Evolutionary conservation across 2,113 vertebrate species (phyloP).

Genomic region (Chloebia gouldiae): DNA sequence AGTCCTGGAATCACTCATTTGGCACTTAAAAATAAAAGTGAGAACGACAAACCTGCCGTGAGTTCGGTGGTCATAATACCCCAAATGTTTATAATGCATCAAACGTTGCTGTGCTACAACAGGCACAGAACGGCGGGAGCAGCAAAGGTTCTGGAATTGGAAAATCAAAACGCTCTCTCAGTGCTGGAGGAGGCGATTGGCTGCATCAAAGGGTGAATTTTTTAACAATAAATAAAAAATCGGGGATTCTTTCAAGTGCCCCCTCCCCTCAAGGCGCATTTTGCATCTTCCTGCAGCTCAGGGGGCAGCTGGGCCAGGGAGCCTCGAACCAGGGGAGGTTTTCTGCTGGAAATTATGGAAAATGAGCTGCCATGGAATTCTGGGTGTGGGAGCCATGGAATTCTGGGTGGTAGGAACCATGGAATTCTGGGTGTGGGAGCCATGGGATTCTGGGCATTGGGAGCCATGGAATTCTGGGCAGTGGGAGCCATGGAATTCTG

Average conservation of each 20-base stretch:
- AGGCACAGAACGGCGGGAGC: background rate
- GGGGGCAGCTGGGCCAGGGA: fast-evolving
- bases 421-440: background rate
- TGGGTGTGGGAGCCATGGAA: background rate
- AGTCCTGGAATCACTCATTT: background rate
- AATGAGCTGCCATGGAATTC: background rate
- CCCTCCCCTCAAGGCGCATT: fast-evolving
- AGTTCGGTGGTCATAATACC: background rate
- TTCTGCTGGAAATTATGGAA: background rate
- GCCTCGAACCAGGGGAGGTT: fast-evolving
- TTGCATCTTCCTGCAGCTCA: fast-evolving
- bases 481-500: background rate
- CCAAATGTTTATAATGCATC: slow-evolving; percentile 21
- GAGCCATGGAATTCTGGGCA: background rate
- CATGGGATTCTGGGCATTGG: fast-evolving
- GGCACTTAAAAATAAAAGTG: background rate
- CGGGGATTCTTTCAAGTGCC: fast-evolving
- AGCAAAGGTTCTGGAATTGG: background rate
- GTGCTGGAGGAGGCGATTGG: background rate
- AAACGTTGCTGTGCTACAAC: background rate
- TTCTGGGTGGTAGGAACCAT: no score
- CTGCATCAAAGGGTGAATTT: background rate
- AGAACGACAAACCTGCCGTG: background rate
- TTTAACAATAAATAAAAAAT: background rate
- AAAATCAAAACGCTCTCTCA: background rate